Percentiles rank a stretch among this genome's conserved stretches.
Evolutionary conservation across 2,113 vertebrate genomes (phyloP).

Genomic region (Sus scrofa): T2T-Sscrofa CM000814.6:3510501-3511000

Average conservation of each 20-base stretch:
- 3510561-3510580: neutral
- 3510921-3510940: too few species aligned
- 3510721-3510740: fast-evolving
- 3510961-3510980: too few species aligned
- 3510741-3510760: neutral
- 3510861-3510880: fast-evolving
- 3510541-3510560: constrained; percentile 34
- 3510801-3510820: neutral
- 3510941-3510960: too few species aligned
- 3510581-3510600: neutral
- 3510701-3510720: fast-evolving
- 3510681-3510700: fast-evolving
- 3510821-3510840: fast-evolving
- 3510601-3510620: neutral
- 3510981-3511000: fast-evolving
- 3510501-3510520: neutral
- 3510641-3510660: fast-evolving
- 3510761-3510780: too few species aligned
- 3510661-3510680: fast-evolving
- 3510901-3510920: too few species aligned
- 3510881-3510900: too few species aligned
- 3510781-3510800: too few species aligned
- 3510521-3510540: constrained; percentile 8
- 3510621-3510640: neutral
- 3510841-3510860: fast-evolving